phyloP scores from a whole-genome alignment of 2,888 invertebrate species.

The Drosophila parthenogenetica region DNA sequence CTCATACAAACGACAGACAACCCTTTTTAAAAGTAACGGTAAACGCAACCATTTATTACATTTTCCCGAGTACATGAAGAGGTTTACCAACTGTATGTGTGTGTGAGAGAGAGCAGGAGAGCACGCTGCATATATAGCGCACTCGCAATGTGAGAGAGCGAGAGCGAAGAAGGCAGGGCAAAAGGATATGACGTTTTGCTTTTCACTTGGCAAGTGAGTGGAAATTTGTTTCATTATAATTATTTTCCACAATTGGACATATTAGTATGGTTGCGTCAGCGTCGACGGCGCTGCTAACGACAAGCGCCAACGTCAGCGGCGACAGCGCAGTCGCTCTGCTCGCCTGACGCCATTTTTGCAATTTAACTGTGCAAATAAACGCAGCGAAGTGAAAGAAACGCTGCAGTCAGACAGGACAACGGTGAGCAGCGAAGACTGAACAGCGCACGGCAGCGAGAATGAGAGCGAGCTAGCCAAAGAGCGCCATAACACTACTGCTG shows the following conservation, averaged over 20 bases:
- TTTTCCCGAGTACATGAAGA: conserved; percentile 47
- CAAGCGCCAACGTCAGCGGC: conserved; percentile 16
- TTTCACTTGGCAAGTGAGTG: conserved; percentile 82
- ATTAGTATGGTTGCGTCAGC: conserved; percentile 84
- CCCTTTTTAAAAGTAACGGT: conserved; percentile 78
- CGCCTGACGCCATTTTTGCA: conserved; percentile 73
- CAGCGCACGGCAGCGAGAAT: conserved; percentile 8
- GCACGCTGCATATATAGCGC: conserved; percentile 1
- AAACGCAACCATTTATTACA: conserved; percentile 79
- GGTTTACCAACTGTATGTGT: not conserved
- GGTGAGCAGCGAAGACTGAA: not conserved
- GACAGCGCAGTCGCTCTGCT: conserved; percentile 28
- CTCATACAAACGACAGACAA: conserved; percentile 66
- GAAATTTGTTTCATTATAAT: conserved; percentile 86
- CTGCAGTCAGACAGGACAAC: conserved; percentile 50
- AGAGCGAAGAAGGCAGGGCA: conserved; percentile 49
- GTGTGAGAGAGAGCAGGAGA: conserved; percentile 20
- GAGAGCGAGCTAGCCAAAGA: conserved; percentile 14
- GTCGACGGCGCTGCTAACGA: conserved; percentile 16
- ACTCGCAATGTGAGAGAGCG: conserved; percentile 45
- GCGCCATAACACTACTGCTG: conserved; percentile 42
- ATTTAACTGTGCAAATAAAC: conserved; percentile 73
- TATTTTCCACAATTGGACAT: conserved; percentile 86
- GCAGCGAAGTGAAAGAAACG: conserved; percentile 67
- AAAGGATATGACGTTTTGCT: conserved; percentile 81